A percentile compares a stretch with the other conserved stretches of the same genome.
Evolutionary conservation across 2,113 vertebrate genomes (phyloP).

Genomic region (Microtus oregoni): DNA sequence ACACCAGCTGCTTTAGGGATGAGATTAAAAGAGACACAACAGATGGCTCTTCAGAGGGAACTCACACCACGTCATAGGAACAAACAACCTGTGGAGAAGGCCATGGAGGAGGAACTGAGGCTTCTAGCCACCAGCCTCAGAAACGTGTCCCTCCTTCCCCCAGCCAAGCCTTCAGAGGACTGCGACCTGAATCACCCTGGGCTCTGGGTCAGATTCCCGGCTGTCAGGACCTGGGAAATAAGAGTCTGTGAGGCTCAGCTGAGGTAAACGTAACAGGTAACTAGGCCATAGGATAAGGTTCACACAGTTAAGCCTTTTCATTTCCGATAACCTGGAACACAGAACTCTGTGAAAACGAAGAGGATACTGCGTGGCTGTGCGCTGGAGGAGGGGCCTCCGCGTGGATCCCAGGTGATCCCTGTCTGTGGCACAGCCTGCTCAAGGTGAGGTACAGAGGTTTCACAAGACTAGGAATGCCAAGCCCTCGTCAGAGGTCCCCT

Average conservation of each 20-base stretch:
- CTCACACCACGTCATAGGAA: background rate
- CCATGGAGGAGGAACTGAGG: background rate
- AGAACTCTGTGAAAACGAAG: background rate
- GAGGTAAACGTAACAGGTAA: background rate
- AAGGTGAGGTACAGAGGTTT: background rate
- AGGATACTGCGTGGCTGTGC: background rate
- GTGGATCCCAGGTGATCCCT: background rate
- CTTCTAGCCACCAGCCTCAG: background rate
- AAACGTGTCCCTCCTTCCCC: fast-evolving
- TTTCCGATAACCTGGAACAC: background rate
- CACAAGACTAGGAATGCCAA: background rate
- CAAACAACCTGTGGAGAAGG: background rate
- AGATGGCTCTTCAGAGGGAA: background rate
- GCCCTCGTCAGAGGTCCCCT: background rate
- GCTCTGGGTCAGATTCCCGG: background rate
- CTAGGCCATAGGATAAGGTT: background rate
- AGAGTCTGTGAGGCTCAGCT: background rate
- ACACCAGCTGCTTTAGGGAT: background rate
- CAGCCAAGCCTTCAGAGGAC: background rate
- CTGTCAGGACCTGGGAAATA: background rate
- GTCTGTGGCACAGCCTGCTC: background rate
- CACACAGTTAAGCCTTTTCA: background rate
- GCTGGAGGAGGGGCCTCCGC: background rate
- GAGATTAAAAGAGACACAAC: background rate
- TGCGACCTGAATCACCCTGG: background rate